Evolutionary conservation across 2,888 invertebrate genomes (phyloP).

Genomic region (Meteorus colon): DNA sequence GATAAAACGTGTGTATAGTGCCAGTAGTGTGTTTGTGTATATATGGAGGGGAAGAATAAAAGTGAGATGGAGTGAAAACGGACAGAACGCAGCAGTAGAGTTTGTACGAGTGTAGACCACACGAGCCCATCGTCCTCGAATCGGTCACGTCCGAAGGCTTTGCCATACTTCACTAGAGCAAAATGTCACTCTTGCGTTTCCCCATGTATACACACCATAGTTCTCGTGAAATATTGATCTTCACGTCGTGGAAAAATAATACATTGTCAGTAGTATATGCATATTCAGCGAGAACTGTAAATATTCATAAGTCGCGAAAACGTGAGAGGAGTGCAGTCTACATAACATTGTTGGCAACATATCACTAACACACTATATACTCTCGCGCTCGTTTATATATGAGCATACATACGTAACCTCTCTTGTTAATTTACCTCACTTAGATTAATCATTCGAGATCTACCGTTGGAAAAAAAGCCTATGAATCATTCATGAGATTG

Average conservation of each 20-base stretch:
- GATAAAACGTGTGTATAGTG: constrained; percentile 51
- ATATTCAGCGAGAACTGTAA: constrained; percentile 66
- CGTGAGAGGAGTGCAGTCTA: neutral
- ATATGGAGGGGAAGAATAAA: constrained; percentile 37
- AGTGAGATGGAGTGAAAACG: constrained; percentile 35
- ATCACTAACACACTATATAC: constrained; percentile 49
- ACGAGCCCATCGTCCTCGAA: constrained; percentile 51
- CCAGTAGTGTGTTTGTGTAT: neutral
- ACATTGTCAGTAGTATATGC: constrained; percentile 67
- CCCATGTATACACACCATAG: constrained; percentile 22
- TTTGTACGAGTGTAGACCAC: constrained; percentile 32
- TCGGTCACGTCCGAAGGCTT: constrained; percentile 59
- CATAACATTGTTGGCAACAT: constrained; percentile 55
- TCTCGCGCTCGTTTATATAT: constrained; percentile 4
- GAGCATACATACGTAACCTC: constrained; percentile 11
- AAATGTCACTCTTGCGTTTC: constrained; percentile 26
- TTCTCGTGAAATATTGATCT: constrained; percentile 64
- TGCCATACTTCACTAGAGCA: constrained; percentile 46
- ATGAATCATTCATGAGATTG: constrained; percentile 39
- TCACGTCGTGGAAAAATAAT: constrained; percentile 67
- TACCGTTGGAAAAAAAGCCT: constrained; percentile 28
- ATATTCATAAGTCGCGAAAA: constrained; percentile 69
- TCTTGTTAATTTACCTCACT: constrained; percentile 43
- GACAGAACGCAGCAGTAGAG: constrained; percentile 23
- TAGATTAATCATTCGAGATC: constrained; percentile 36